phyloP scores from a whole-genome alignment of 2,797 vertebrate genomes.

The Karalla daura region DNA sequence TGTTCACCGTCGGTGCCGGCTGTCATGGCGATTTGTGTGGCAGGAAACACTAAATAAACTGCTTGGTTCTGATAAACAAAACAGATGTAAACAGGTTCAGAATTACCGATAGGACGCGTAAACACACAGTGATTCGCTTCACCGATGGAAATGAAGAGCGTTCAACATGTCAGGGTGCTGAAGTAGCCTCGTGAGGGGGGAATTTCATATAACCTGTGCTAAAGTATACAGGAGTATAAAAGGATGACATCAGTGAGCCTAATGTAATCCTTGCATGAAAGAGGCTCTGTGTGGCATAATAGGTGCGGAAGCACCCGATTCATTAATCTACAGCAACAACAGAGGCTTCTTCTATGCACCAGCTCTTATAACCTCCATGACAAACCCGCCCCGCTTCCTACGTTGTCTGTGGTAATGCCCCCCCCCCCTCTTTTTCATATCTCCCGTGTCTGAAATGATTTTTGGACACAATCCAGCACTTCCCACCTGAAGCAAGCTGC shows the following conservation, averaged over 20 bases:
- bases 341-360: not conserved
- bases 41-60: constrained; percentile 75
- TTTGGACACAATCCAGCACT: constrained; percentile 26
- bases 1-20: constrained; percentile 64
- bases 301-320: not conserved
- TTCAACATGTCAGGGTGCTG: not conserved
- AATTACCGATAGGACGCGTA: constrained; percentile 13
- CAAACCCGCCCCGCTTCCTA: not conserved
- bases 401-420: not conserved
- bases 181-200: not conserved
- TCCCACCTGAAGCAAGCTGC: constrained; percentile 17
- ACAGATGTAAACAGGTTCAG: constrained; percentile 47
- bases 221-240: not conserved
- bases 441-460: no score
- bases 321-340: constrained; percentile 1
- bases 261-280: not conserved
- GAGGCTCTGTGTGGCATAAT: not conserved
- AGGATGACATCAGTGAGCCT: not conserved
- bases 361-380: not conserved
- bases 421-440: no score
- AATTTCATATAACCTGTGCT: not conserved
- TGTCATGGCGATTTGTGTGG: constrained; percentile 70
- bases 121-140: constrained; percentile 15
- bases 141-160: not conserved
- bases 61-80: constrained; percentile 54